Base-by-base conservation (phyloP, 2,797 vertebrate species). In the Eleutherodactylus coqui region DNA sequence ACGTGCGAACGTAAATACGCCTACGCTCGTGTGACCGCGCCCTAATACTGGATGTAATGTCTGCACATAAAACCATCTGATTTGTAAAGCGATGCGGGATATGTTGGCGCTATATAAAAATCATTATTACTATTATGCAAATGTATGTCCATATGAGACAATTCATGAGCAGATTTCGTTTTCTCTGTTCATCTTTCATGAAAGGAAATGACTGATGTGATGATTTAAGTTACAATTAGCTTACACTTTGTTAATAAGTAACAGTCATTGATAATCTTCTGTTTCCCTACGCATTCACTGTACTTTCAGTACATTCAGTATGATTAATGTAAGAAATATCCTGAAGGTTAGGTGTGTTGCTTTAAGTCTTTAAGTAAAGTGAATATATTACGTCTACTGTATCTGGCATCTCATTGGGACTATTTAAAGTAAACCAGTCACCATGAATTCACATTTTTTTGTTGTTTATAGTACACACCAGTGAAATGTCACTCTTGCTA, bases 291-390 rank as follows among this genome's bases (percentile, higher is more conserved):
- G 60, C 19, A 41, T 58, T 36, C 36, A 24, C 51, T 6, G 55
- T 45, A 16, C 53, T 51, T 69, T 70, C 45, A 24, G 7, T 32
- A 3, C 27, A 24, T 67, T 67, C 41, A 55, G 24, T 19, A 53
- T 82, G 45, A 53, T 41, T 53, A n/a, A 69, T 41, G 64, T 51
- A 38, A 17, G 45, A 70, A 72, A 72, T 72, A 34, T 34, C 79
- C 79, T 70, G 64, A 55, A 53, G 45, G 21, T 53, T 21, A 82
- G 64, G 79, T 17, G 60, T 70, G 47, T 34, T 34, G 21, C 21
- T 70, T 53, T 81, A 81, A 24, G 43, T 53, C 21, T 70, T 53
- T 81, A 81, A 24, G 43, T 53, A 29, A 41, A 72, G 64, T 51
- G 24, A 53, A 70, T 70, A 27, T 24, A 24, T 38, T 38, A 49